Evolutionary conservation across 2,797 vertebrate genomes (phyloP).

Genomic region (Eulemur coronatus): DNA sequence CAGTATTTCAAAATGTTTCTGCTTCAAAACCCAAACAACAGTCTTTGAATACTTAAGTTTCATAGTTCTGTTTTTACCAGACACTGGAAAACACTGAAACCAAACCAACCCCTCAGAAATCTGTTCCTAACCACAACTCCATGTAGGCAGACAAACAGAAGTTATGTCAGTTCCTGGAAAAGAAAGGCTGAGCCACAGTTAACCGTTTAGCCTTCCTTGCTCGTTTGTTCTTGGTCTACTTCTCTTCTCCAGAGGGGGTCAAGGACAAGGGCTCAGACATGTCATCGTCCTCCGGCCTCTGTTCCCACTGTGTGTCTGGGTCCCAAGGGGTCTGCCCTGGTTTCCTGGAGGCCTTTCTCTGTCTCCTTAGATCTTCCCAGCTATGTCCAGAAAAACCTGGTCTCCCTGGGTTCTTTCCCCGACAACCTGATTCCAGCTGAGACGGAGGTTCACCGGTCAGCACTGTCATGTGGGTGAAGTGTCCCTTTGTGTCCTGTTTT

Average conservation of each 20-base stretch:
- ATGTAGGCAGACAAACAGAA: conserved; percentile 79
- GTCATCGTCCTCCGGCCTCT: background rate
- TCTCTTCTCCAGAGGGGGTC: background rate
- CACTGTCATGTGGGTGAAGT: no score
- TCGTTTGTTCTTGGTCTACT: background rate
- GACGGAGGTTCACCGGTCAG: background rate
- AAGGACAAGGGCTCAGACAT: background rate
- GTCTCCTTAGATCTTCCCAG: background rate
- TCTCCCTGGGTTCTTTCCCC: background rate
- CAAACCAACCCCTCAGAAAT: conserved; percentile 81
- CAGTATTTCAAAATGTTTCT: conserved; percentile 60
- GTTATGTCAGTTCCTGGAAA: conserved; percentile 82
- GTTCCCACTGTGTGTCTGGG: background rate
- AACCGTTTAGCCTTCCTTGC: background rate
- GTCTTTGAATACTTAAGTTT: conserved; percentile 49
- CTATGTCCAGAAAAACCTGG: background rate
- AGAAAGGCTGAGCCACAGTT: conserved; percentile 59
- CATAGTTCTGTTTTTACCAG: conserved; percentile 77
- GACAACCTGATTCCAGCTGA: background rate
- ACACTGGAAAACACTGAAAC: conserved; percentile 75
- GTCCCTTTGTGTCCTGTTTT: background rate
- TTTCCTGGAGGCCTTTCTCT: background rate
- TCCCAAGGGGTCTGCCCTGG: background rate
- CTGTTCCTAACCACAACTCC: conserved; percentile 81
- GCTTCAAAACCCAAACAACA: conserved; percentile 27